phyloP scores from a whole-genome alignment of 1,140 invertebrate species.

The Drosophila mayri region DNA sequence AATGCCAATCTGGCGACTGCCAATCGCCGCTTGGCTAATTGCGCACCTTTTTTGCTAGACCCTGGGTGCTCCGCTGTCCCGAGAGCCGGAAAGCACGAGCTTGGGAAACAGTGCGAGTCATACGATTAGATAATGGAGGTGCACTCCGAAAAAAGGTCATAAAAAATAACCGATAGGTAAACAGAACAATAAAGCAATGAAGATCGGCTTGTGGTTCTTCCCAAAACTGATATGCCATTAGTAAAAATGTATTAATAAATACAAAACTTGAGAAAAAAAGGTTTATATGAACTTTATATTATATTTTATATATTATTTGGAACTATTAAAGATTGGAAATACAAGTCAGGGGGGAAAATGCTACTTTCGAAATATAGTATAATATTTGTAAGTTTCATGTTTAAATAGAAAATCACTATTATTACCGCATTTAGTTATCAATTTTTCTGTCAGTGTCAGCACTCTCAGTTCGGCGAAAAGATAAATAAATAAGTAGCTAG shows the following conservation, averaged over 20 bases:
- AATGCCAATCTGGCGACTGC: slow-evolving; percentile 54
- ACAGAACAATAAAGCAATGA: background rate
- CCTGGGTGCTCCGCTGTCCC: slow-evolving; percentile 2
- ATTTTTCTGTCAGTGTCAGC: slow-evolving; percentile 6
- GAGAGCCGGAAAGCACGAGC: slow-evolving; percentile 12
- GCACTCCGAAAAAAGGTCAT: slow-evolving; percentile 9
- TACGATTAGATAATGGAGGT: slow-evolving; percentile 35
- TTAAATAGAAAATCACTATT: background rate
- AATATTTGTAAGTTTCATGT: no score
- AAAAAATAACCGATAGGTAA: background rate
- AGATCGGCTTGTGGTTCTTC: background rate
- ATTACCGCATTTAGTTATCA: background rate
- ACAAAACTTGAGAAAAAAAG: background rate
- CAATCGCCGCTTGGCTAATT: slow-evolving; percentile 51
- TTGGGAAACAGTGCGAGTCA: slow-evolving; percentile 33
- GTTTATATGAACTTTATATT: background rate
- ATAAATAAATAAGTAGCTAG: slow-evolving; percentile 11
- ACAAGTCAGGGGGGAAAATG: background rate
- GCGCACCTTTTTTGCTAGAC: slow-evolving; percentile 30
- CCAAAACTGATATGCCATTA: background rate
- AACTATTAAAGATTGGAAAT: background rate
- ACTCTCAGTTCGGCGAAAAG: slow-evolving; percentile 12
- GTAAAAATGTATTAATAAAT: background rate
- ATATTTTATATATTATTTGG: no score
- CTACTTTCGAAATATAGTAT: no score